These are phyloP conservation scores for Petrocephalus schoutedeni DNA, from an alignment of 2,797 vertebrate species.

Conservation along the genomic window DNA sequence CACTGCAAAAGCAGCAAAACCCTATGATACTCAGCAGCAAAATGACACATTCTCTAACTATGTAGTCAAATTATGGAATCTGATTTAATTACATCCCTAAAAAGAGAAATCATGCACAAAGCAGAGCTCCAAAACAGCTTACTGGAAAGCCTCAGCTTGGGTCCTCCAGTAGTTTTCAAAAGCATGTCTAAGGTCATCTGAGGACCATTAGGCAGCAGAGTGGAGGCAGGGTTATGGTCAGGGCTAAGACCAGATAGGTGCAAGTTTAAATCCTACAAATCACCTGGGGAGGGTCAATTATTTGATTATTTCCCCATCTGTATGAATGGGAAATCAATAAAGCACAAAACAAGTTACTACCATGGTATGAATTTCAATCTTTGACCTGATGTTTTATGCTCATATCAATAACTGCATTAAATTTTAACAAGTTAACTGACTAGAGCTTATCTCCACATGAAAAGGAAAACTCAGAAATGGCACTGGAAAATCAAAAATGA, in stretches of 20 bases:
- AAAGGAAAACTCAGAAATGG: not conserved
- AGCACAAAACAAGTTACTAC: not conserved
- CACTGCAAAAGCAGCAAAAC: constrained; percentile 20
- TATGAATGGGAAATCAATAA: not conserved
- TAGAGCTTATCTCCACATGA: not conserved
- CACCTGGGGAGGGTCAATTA: not conserved
- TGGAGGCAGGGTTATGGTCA: not conserved
- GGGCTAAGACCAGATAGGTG: not conserved
- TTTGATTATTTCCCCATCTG: not conserved
- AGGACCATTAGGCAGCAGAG: not conserved
- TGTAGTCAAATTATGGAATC: constrained; percentile 25
- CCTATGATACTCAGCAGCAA: not conserved
- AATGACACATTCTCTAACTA: constrained; percentile 23
- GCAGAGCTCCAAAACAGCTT: not conserved
- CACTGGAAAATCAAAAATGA: not conserved
- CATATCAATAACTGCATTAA: constrained; percentile 5
- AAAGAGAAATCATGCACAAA: constrained; percentile 13
- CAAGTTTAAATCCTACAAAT: not conserved
- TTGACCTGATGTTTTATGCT: not conserved
- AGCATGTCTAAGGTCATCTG: not conserved
- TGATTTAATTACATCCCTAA: constrained; percentile 19
- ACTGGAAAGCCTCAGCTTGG: not conserved
- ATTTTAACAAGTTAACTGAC: not conserved
- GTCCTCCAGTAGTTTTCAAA: not conserved
- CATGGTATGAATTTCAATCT: constrained; percentile 11